Evolutionary conservation across 2,888 invertebrate genomes (phyloP).

Genomic region (Lydus trimaculatus): DNA sequence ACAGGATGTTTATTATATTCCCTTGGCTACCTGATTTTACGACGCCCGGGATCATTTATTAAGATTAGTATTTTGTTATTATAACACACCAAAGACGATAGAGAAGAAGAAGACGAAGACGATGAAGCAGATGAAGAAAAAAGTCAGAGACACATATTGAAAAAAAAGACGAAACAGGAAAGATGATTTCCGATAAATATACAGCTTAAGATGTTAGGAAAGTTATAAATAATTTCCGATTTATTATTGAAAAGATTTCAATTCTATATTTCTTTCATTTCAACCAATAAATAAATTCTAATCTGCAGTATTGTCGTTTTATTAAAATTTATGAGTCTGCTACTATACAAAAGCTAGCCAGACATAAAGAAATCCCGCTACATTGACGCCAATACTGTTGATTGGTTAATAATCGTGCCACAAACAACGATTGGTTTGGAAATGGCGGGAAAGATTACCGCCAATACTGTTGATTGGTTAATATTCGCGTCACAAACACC

Average conservation of each 20-base stretch:
- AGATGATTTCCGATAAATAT: no score
- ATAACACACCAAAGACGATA: constrained; percentile 24
- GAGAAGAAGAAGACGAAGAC: background rate
- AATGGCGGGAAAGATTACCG: no score
- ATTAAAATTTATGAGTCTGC: constrained; percentile 1
- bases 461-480: no score
- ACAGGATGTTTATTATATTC: constrained; percentile 42
- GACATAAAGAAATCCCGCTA: no score
- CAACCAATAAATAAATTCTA: constrained; percentile 2
- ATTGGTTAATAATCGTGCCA: no score
- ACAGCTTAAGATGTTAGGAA: background rate
- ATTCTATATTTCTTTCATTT: background rate
- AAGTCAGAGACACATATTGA: background rate
- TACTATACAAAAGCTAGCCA: background rate
- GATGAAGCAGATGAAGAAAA: background rate
- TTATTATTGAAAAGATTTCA: constrained; percentile 4
- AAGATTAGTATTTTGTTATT: constrained; percentile 40
- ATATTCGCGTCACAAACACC: no score
- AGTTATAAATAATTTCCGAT: constrained; percentile 2
- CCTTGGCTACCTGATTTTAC: constrained; percentile 41
- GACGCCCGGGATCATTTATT: constrained; percentile 39
- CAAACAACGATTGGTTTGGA: no score
- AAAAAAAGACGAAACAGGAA: background rate
- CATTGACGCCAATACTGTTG: no score
- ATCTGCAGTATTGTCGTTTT: constrained; percentile 1